phyloP scores from a whole-genome alignment of 2,113 vertebrate genomes.

The Sorex araneus region DNA sequence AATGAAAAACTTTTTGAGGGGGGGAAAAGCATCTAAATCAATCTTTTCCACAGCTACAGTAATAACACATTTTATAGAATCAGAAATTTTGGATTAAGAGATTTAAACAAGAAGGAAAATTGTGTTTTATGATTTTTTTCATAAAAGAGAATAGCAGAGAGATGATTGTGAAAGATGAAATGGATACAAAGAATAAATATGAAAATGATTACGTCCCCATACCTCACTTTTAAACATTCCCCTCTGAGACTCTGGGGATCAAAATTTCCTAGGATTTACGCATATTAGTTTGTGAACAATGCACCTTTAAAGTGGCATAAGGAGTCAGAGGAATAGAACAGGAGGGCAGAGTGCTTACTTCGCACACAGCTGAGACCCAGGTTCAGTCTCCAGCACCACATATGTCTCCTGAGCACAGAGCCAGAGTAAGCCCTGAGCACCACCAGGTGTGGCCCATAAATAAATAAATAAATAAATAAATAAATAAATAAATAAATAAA shows the following conservation, averaged over 20 bases:
- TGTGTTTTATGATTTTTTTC: constrained; percentile 19
- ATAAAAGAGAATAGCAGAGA: not conserved
- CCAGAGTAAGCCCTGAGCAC: too few relatives aligned
- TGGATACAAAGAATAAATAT: constrained; percentile 12
- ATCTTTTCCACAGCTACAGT: not conserved
- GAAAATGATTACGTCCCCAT: not conserved
- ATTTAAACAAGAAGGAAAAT: not conserved
- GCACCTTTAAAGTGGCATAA: not conserved
- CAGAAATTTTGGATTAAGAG: not conserved
- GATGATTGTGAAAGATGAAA: not conserved
- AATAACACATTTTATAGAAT: not conserved
- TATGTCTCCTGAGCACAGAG: too few relatives aligned
- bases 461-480: too few relatives aligned
- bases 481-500: too few relatives aligned
- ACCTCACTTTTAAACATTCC: not conserved
- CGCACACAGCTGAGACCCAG: too few relatives aligned
- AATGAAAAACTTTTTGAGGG: not conserved
- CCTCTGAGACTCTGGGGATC: not conserved
- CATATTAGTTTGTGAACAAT: not conserved
- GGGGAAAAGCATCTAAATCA: constrained; percentile 38
- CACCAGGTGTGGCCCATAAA: too few relatives aligned
- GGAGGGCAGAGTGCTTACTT: too few relatives aligned
- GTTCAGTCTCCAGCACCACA: too few relatives aligned
- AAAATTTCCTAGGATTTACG: constrained; percentile 2
- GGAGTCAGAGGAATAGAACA: too few relatives aligned